Evolutionary conservation across 2,888 invertebrate species (phyloP), one percentile per base, ranked within the genome.

Genomic region (Epistrophe grossulariae): DNA sequence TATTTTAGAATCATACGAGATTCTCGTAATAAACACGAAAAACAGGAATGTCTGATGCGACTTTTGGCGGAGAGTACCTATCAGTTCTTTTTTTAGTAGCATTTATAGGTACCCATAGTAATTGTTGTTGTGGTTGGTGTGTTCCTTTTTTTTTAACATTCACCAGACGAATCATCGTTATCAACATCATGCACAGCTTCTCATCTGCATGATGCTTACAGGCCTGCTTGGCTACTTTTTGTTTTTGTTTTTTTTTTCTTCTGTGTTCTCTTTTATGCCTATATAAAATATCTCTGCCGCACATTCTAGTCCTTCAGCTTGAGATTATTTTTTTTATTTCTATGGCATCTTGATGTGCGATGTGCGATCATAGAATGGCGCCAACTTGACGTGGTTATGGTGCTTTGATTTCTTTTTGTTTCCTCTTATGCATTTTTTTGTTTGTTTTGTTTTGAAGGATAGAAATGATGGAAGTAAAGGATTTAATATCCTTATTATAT

Each of bases 321-420:
- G 82, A 60, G 74, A 45, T 85, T 45, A 57, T 74, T 60, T 38
- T 40, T 64, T 81, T 72, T 71, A 48, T 52, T 72, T 79, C 59
- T 31, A 64, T 71, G 78, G 78, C 66, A 72, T 50, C 45, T 70
- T 77, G 40, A 77, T 72, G 82, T 83, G 60, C 71, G 71, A 87
- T 87, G 82, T 83, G 60, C 71, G 71, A 87, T 87, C 87, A 76
- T 76, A 79, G 79, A 76, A 72, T 87, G 87, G 87, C 87, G 87
- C 87, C 87, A 83, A 83, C 76, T 76, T 77, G 87, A 87, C 87
- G 87, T 82, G 15, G 78, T 38, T 17, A 24, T 24, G 79, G 24
- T 62, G 72, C 76, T 74, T 71, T 74, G 70, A 73, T 73, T 66
- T 71, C 79, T 59, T 52, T 70, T 24, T 2, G 35, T 50, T 38